phyloP scores from a whole-genome alignment of 92 coral and sea anemone species.

The Epizoanthus fatuus region DNA sequence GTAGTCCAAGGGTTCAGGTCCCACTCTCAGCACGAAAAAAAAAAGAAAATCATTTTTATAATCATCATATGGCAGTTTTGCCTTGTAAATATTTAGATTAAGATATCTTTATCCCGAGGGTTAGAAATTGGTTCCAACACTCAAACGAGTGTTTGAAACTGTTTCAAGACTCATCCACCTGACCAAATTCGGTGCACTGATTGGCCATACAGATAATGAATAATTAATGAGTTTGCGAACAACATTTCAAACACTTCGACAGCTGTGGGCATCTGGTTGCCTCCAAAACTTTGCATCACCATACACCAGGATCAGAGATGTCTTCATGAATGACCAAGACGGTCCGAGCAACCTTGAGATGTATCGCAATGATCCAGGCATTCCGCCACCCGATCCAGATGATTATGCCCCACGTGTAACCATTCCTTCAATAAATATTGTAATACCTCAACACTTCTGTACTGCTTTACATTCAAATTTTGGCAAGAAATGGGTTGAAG shows the following conservation, averaged over 20 bases:
- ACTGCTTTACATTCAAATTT: background rate
- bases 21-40: no score
- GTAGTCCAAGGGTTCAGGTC: no score
- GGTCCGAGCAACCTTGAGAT: background rate
- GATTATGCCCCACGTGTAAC: slow-evolving; percentile 24
- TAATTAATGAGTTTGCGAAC: no score
- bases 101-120: no score
- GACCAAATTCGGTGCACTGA: no score
- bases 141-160: no score
- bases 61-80: no score
- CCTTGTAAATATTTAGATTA: no score
- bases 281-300: slow-evolving; percentile 28
- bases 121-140: no score
- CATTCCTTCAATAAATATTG: background rate
- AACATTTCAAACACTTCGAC: slow-evolving; percentile 56
- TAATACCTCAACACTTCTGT: background rate
- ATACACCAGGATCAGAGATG: slow-evolving; percentile 28
- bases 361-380: slow-evolving; percentile 44
- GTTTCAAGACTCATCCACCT: no score
- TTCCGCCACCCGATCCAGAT: slow-evolving; percentile 47
- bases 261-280: slow-evolving; percentile 61
- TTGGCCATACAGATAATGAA: no score
- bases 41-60: no score
- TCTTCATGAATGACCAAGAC: background rate
- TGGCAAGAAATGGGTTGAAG: background rate